These are phyloP conservation scores for Linnaemya tessellans DNA, from an alignment of 2,888 invertebrate species.

Conservation along the genomic window DNA sequence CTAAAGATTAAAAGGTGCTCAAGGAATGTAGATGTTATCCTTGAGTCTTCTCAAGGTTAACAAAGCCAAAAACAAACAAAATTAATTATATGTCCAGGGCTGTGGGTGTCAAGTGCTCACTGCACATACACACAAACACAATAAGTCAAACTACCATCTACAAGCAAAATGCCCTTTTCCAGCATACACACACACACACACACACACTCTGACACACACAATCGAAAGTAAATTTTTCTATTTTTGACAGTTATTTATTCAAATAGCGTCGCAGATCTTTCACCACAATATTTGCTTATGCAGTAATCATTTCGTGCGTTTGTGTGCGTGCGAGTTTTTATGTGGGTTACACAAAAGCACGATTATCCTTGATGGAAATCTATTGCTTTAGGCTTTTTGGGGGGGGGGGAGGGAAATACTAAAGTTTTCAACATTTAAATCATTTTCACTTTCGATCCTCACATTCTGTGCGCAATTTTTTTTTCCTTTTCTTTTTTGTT, in stretches of 20 bases:
- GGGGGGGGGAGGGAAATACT: not conserved
- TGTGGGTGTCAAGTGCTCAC: no score
- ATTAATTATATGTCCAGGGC: no score
- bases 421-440: conserved; percentile 31
- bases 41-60: no score
- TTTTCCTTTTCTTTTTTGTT: not conserved
- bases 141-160: no score
- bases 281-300: not conserved
- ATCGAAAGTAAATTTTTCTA: not conserved
- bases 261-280: conserved; percentile 22
- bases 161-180: no score
- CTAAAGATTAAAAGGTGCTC: no score
- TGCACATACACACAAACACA: no score
- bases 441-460: conserved; percentile 11
- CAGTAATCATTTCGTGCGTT: not conserved
- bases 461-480: not conserved
- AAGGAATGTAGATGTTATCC: no score
- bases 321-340: not conserved
- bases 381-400: conserved; percentile 28
- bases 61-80: no score
- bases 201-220: not conserved
- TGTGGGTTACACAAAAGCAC: conserved; percentile 4
- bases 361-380: conserved; percentile 47
- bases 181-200: no score
- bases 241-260: conserved; percentile 38